phyloP scores from a whole-genome alignment of 2,888 invertebrate species.

The Mythimna pallens region DNA sequence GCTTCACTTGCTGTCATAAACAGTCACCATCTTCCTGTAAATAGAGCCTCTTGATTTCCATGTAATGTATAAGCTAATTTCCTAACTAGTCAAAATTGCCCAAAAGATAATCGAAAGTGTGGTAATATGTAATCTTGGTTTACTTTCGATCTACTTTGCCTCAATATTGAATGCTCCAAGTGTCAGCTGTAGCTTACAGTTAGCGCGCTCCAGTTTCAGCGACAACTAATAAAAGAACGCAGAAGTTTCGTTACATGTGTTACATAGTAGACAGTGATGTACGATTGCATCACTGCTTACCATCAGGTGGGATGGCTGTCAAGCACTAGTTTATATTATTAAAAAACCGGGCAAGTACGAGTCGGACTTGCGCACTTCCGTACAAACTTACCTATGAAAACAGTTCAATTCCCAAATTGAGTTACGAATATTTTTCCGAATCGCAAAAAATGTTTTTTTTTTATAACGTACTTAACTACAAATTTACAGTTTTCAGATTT shows the following conservation, averaged over 20 bases:
- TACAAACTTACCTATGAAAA: no score
- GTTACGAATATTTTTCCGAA: no score
- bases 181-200: constrained; percentile 51
- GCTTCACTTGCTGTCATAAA: neutral
- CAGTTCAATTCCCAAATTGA: no score
- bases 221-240: neutral
- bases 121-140: constrained; percentile 40
- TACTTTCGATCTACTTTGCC: constrained; percentile 46
- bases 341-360: no score
- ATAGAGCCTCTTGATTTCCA: constrained; percentile 2
- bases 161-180: constrained; percentile 54
- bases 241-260: constrained; percentile 22
- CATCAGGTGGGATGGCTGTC: no score
- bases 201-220: constrained; percentile 19
- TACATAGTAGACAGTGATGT: no score
- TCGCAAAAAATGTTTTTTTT: no score
- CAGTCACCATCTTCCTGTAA: neutral
- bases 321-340: no score
- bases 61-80: constrained; percentile 18
- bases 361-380: no score
- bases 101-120: constrained; percentile 15
- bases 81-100: constrained; percentile 20
- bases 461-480: no score
- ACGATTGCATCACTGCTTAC: no score
- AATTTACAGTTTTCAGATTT: no score